Conservation (phyloP, 2,888 invertebrate species). For the Heterodera filipjevi region DNA sequence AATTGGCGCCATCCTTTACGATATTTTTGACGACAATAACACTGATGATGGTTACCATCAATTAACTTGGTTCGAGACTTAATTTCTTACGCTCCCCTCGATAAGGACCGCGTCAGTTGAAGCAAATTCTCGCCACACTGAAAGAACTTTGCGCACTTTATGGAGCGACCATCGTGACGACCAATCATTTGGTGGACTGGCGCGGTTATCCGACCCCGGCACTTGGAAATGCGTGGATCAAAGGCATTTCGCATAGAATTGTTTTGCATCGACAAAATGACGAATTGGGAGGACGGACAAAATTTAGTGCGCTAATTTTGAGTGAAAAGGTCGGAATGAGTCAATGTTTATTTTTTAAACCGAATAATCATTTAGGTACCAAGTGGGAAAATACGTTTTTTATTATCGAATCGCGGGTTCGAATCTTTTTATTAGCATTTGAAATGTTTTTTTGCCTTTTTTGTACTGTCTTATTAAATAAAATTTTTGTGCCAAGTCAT, state of each 20-base stretch:
- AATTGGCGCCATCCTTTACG: constrained; percentile 33
- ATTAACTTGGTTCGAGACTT: background rate
- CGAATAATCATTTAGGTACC: background rate
- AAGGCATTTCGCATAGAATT: constrained; percentile 25
- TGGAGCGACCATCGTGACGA: constrained; percentile 31
- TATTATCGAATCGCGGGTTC: background rate
- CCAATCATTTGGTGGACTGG: constrained; percentile 35
- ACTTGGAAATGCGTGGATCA: constrained; percentile 29
- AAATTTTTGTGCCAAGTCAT: no score
- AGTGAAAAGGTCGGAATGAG: background rate
- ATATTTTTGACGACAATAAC: constrained; percentile 27
- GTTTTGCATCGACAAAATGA: constrained; percentile 7
- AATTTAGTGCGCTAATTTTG: background rate
- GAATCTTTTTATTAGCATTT: no score
- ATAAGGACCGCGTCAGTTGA: background rate
- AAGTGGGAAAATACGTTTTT: background rate
- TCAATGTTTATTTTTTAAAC: background rate
- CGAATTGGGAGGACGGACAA: background rate
- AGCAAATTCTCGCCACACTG: constrained; percentile 25
- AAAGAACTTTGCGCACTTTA: constrained; percentile 22
- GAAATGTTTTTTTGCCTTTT: no score
- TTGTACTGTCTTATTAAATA: no score
- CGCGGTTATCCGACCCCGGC: constrained; percentile 28
- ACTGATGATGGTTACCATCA: background rate
- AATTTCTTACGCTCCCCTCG: constrained; percentile 6